Evolutionary conservation across 2,888 invertebrate species (phyloP), one percentile per base, ranked within the genome.

Genomic region (Drosophila prostipennis): DNA sequence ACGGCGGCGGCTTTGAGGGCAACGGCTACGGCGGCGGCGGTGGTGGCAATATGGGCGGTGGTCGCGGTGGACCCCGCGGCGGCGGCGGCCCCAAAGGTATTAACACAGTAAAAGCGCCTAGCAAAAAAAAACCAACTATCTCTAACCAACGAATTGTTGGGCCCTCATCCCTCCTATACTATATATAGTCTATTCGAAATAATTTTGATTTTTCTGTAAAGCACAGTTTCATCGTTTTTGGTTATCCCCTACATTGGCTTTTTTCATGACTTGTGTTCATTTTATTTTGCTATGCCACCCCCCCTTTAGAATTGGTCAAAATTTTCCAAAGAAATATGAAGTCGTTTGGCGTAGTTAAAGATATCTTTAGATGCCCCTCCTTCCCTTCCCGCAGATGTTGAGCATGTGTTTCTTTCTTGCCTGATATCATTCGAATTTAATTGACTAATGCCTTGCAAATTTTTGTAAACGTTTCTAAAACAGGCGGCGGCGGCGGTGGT

Each of bases 81-180:
- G 95, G 96, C 93, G 95, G 96, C 93, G 94, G 95, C 93, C 94
- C 94, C 93, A 96, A 96, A 96, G 96, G 96, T 96, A 96, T 91
- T 48, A 63, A 61, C 16, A 54, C 53, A 42, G n/a, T n/a, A 64
- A 72, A 46, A 57, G 52, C 42, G 42, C 40, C 59, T 55, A 72
- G 42, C 19, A 49, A 29, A 26, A 26, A 26, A 26, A 5, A 3
- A 29, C 7, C 29, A 34, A 34, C 11, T 32, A 49, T 64, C 29
- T 64, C 23, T 65, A 42, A 57, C 51, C 42, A 72, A 43, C 49
- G 48, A 61, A 51, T 14, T 53, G 54, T 49, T 65, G 43, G 36
- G 23, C 46, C 40, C 46, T 19, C 39, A 68, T 77, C 54, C 39
- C 60, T 74, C 59, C 60, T 58, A 19, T 32, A 43, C 10, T 58